Evolutionary conservation across 1,140 invertebrate genomes (phyloP).

Genomic region (Brachionus calyciflorus): DNA sequence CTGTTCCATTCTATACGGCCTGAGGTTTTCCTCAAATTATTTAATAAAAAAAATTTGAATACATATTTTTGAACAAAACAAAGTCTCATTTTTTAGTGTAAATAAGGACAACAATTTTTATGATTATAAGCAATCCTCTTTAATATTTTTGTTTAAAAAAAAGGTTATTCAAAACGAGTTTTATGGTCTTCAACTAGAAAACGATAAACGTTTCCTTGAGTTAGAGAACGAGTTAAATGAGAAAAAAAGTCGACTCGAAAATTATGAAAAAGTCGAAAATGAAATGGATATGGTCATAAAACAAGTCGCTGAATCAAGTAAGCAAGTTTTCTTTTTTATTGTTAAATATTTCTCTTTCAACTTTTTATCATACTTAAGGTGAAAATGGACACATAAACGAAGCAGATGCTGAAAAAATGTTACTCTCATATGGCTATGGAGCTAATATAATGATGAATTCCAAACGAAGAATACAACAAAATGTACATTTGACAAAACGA

Average conservation of each 20-base stretch:
- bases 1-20: too few relatives aligned
- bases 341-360: too few relatives aligned
- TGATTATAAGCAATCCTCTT: too few relatives aligned
- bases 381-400: conserved; percentile 53
- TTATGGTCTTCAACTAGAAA: conserved; percentile 54
- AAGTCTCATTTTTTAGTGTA: too few relatives aligned
- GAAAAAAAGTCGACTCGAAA: conserved; percentile 53
- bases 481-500: conserved; percentile 58
- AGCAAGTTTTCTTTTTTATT: not conserved
- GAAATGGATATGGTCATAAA: conserved; percentile 60
- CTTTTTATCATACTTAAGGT: too few relatives aligned
- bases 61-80: too few relatives aligned
- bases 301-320: conserved; percentile 57
- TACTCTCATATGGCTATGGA: conserved; percentile 61
- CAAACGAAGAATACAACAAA: conserved; percentile 59
- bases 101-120: too few relatives aligned
- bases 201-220: conserved; percentile 54
- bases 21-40: too few relatives aligned
- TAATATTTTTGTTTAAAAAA: too few relatives aligned
- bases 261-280: conserved; percentile 59
- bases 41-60: too few relatives aligned
- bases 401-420: conserved; percentile 56
- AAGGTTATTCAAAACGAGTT: conserved; percentile 58
- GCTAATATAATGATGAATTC: conserved; percentile 59
- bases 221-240: conserved; percentile 55